Percentiles rank a stretch among this genome's conserved stretches.
These are phyloP conservation scores for Ceyx cyanopectus DNA, from an alignment of 2,113 vertebrate genomes.

Conservation along the genomic window DNA sequence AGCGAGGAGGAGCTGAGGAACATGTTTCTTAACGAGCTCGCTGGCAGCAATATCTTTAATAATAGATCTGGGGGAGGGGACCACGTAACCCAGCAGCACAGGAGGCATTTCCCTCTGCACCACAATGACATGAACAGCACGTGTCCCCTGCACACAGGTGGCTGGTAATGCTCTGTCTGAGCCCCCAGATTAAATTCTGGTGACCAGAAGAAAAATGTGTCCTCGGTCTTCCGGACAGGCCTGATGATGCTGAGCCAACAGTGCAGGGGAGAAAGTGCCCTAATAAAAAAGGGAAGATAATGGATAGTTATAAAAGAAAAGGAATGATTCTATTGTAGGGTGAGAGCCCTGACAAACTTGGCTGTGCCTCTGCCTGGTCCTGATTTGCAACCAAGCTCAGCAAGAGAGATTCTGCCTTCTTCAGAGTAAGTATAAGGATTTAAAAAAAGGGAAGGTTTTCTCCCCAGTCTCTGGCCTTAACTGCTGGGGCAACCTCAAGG, in stretches of 20 bases:
- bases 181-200: background rate
- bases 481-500: background rate
- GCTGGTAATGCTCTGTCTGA: background rate
- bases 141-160: background rate
- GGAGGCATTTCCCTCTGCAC: background rate
- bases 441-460: background rate
- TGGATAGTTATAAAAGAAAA: background rate
- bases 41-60: slow-evolving; percentile 54
- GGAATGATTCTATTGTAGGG: background rate
- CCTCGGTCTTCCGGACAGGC: fast-evolving
- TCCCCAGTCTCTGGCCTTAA: background rate
- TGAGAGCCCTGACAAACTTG: background rate
- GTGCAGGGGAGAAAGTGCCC: background rate
- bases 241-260: background rate
- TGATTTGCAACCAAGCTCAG: background rate
- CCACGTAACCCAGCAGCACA: background rate
- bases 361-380: background rate
- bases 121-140: background rate
- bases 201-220: background rate
- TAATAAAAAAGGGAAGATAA: background rate
- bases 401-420: background rate
- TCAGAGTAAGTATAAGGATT: background rate
- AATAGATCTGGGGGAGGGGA: slow-evolving; percentile 15
- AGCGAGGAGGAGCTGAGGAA: slow-evolving; percentile 49
- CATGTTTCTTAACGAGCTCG: slow-evolving; percentile 43